Conservation (phyloP, 1,140 invertebrate species). For the Cryptotermes secundus region DNA sequence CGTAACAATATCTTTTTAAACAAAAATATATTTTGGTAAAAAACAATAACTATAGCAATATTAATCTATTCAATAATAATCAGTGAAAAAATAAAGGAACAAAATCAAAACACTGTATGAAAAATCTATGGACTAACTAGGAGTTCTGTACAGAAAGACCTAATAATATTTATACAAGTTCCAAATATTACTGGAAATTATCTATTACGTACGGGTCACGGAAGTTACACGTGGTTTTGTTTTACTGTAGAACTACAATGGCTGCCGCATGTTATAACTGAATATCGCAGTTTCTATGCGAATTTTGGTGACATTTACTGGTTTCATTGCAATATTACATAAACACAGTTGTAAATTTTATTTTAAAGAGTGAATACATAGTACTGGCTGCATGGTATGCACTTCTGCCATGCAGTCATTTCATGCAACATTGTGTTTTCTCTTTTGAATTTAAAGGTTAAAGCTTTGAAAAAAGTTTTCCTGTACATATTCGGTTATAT, state of each 20-base stretch:
- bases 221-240: neutral
- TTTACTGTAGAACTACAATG: neutral
- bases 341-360: neutral
- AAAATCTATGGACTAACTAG: neutral
- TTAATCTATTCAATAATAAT: slow-evolving; percentile 21
- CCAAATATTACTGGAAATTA: neutral
- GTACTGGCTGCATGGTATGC: neutral
- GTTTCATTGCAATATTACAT: neutral
- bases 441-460: neutral
- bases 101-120: slow-evolving; percentile 26
- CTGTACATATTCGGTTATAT: neutral
- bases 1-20: slow-evolving; percentile 26
- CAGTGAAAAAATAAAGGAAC: slow-evolving; percentile 28
- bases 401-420: neutral
- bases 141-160: neutral
- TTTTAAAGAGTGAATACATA: neutral
- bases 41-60: slow-evolving; percentile 28
- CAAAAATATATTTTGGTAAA: slow-evolving; percentile 22
- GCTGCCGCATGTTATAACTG: neutral
- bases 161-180: neutral
- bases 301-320: neutral
- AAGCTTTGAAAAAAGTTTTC: neutral
- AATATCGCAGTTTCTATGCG: neutral
- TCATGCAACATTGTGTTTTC: neutral
- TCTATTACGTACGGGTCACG: neutral